phyloP scores from a whole-genome alignment of 1,140 invertebrate genomes.

The Drosophila baimaii region DNA sequence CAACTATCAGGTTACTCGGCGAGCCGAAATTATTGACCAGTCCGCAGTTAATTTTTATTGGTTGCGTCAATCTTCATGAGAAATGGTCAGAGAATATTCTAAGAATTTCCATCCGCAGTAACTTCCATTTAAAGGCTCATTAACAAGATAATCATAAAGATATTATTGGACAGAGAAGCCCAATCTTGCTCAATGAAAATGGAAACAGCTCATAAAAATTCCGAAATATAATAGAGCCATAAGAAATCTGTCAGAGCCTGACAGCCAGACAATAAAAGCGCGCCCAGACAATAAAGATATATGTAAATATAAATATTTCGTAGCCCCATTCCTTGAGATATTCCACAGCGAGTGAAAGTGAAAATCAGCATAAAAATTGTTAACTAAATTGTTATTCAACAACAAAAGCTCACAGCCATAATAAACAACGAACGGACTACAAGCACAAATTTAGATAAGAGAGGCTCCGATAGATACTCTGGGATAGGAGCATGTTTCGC shows the following conservation, averaged over 20 bases:
- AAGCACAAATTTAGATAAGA: conserved; percentile 46
- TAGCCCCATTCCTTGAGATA: neutral
- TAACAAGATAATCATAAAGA: conserved; percentile 69
- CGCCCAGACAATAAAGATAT: conserved; percentile 55
- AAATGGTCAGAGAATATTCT: conserved; percentile 38
- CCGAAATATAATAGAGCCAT: conserved; percentile 60
- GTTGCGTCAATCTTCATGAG: conserved; percentile 71
- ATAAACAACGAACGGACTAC: conserved; percentile 55
- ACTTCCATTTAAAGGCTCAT: conserved; percentile 60
- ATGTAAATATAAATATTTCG: conserved; percentile 47
- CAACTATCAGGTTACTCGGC: conserved; percentile 61
- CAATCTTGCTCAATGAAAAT: conserved; percentile 27
- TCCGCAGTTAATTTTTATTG: conserved; percentile 57
- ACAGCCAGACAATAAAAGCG: conserved; percentile 36
- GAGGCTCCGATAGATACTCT: conserved; percentile 16
- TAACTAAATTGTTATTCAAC: conserved; percentile 62
- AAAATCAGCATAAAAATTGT: conserved; percentile 65
- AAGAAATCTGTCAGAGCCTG: conserved; percentile 55
- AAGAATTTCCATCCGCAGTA: conserved; percentile 36
- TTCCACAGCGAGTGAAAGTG: conserved; percentile 64
- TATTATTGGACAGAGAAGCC: conserved; percentile 43
- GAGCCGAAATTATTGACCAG: conserved; percentile 52
- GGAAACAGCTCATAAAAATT: conserved; percentile 38
- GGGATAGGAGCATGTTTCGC: conserved; percentile 47
- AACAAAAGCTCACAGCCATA: conserved; percentile 40